Evolutionary conservation across 1,140 invertebrate genomes (phyloP), one percentile per base, ranked within the genome.

Genomic region (Argopecten irradians): DNA sequence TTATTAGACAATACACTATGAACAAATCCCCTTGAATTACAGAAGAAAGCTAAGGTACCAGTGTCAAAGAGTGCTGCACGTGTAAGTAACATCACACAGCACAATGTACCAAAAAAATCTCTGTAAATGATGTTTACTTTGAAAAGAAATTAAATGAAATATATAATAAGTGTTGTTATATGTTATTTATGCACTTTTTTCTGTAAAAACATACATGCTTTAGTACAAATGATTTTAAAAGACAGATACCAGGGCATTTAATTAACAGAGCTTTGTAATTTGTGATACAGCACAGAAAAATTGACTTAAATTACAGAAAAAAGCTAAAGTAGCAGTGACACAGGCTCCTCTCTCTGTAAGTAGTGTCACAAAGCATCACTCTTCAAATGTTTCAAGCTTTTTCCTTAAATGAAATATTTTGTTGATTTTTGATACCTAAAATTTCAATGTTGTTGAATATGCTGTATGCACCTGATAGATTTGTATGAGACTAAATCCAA

Each of bases 361-460:
- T 71, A 71, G n/a, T 71, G 55, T 71, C 55, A 71, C 55, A 71
- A 1, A 71, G 55, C 55, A 71, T n/a, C 9, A 46, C 43, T 46
- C 9, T 71, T 71, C 55, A 71, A 71, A 71, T 71, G 55, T 71
- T 22, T n/a, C 16, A 5, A 28, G 55, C 55, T 71, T 71, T 46
- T 46, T 71, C 28, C 16, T 71, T 71, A 0, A 71, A 71, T 71
- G 55, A 71, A 71, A 16, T n/a, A 71, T 71, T 71, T 28, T 28
- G n/a, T 71, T 11, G 28, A 71, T 5, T 71, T 71, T 71, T 71
- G n/a, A 71, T 46, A 71, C 22, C 55, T 28, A 71, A 71, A 71
- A 71, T 71, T 28, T 71, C 55, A 71, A n/a, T 71, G 55, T 71
- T 71, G 55, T 71, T 71, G 43, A 71, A 71, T 71, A 71, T 71